Conservation (phyloP, 2,113 vertebrate species). For the Synchiropus splendidus region DNA sequence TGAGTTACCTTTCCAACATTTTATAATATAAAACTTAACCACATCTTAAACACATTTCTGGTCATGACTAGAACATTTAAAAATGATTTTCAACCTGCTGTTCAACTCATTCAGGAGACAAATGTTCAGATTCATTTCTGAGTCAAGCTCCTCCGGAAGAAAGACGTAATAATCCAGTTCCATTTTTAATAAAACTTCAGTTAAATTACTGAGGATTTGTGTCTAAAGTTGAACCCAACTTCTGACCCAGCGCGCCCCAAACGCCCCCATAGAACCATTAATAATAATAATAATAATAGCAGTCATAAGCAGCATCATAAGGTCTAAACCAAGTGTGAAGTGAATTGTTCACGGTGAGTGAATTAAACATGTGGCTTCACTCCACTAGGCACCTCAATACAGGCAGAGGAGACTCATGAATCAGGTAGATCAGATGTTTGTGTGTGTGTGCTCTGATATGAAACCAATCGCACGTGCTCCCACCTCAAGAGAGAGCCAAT, state of each 20-base stretch:
- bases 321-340: neutral
- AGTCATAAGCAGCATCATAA: neutral
- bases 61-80: too few species aligned
- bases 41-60: too few species aligned
- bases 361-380: conserved; percentile 1
- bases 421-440: conserved; percentile 29
- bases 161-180: too few species aligned
- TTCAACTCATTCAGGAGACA: too few species aligned
- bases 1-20: too few species aligned
- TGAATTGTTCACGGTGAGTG: neutral
- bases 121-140: too few species aligned
- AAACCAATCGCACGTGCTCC: conserved; percentile 24
- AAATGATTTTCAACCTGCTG: too few species aligned
- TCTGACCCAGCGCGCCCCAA: neutral
- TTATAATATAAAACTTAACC: too few species aligned
- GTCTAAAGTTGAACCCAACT: too few species aligned
- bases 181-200: too few species aligned
- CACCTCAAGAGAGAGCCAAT: conserved; percentile 30
- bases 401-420: conserved; percentile 21
- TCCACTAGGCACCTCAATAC: conserved; percentile 14
- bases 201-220: too few species aligned
- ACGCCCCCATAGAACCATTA: neutral
- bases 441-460: conserved; percentile 24
- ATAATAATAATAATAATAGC: neutral
- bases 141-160: too few species aligned